Conservation (phyloP, 2,888 invertebrate genomes). For the Pterobdella sp. region DNA sequence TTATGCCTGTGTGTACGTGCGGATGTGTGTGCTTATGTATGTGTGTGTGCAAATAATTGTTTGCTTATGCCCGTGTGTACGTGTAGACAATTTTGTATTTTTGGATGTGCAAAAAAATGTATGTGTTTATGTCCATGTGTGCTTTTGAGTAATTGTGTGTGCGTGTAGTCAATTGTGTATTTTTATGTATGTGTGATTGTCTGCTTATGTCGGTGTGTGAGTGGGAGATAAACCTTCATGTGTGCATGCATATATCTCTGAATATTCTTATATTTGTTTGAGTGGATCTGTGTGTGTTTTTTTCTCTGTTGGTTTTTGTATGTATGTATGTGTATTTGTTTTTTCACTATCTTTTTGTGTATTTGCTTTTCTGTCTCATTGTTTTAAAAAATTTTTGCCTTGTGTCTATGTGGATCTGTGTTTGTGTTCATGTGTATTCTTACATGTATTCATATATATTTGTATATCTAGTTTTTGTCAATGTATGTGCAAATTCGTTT, state of each 20-base stretch:
- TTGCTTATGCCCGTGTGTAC: not conserved
- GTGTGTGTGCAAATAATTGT: not conserved
- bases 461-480: too few relatives aligned
- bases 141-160: not conserved
- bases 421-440: too few relatives aligned
- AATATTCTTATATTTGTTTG: not conserved
- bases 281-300: constrained; percentile 3
- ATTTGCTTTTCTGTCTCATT: not conserved
- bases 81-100: not conserved
- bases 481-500: too few relatives aligned
- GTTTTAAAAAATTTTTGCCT: too few relatives aligned
- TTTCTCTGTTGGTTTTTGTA: not conserved
- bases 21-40: not conserved
- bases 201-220: too few relatives aligned
- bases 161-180: not conserved
- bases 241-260: constrained; percentile 7
- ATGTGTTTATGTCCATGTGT: not conserved
- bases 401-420: too few relatives aligned
- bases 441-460: too few relatives aligned
- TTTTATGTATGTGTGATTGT: not conserved
- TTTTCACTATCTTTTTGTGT: not conserved
- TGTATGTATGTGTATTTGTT: constrained; percentile 7
- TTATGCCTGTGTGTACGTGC: not conserved
- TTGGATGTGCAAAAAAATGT: not conserved
- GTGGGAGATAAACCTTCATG: too few relatives aligned